Conservation (phyloP, 2,113 vertebrate species). For the Poeciliopsis prolifica region DNA sequence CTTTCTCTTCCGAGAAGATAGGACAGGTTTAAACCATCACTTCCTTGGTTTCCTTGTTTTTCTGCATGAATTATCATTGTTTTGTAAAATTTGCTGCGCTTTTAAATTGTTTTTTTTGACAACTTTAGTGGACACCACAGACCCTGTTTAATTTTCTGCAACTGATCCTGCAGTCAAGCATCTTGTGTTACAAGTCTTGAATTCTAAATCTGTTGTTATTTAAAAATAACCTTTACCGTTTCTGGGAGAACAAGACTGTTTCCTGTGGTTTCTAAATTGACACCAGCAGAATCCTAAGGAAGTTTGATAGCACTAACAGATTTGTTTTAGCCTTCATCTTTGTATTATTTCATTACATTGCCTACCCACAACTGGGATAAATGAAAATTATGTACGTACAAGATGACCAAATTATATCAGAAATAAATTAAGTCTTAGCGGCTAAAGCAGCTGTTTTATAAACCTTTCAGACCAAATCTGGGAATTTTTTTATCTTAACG, state of each 20-base stretch:
- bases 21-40: constrained; percentile 7
- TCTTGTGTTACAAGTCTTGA: constrained; percentile 6
- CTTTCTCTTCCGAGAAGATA: constrained; percentile 23
- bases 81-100: constrained; percentile 36
- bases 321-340: constrained; percentile 35
- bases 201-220: constrained; percentile 22
- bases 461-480: background rate
- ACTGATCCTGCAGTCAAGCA: constrained; percentile 15
- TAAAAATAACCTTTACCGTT: constrained; percentile 31
- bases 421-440: background rate
- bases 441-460: background rate
- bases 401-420: background rate
- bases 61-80: constrained; percentile 10
- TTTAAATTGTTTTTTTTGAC: constrained; percentile 46
- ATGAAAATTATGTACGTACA: constrained; percentile 39
- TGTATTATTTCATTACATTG: constrained; percentile 36
- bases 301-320: constrained; percentile 21
- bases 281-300: constrained; percentile 22
- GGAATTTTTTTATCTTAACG: background rate
- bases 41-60: constrained; percentile 15
- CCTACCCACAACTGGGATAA: constrained; percentile 16
- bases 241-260: constrained; percentile 22
- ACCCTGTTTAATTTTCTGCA: constrained; percentile 15
- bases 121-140: constrained; percentile 21
- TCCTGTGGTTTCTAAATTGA: constrained; percentile 15